phyloP scores from a whole-genome alignment of 1,140 invertebrate species.

The Heterodera carotae region DNA sequence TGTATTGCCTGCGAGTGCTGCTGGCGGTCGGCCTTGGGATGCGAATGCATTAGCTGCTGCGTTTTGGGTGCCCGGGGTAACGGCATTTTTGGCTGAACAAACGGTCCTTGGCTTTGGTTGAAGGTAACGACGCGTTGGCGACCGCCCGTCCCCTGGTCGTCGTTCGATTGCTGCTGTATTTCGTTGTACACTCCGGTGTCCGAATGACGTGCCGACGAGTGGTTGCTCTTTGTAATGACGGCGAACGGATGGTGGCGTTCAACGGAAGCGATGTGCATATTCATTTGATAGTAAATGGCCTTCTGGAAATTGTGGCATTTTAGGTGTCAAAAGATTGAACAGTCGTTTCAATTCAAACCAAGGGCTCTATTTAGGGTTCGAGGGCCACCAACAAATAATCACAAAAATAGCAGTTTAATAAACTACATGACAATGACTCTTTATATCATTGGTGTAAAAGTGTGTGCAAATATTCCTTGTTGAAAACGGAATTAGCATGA shows the following conservation, averaged over 20 bases:
- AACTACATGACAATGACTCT: too few relatives aligned
- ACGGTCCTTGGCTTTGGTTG: not conserved
- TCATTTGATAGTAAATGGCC: not conserved
- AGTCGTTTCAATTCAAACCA: too few relatives aligned
- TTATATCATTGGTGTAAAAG: too few relatives aligned
- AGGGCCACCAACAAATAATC: too few relatives aligned
- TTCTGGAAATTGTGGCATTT: not conserved
- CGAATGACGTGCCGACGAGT: not conserved
- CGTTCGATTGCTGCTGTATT: not conserved
- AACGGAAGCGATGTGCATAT: not conserved
- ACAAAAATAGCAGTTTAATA: too few relatives aligned
- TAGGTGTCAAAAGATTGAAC: too few relatives aligned
- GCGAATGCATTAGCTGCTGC: not conserved
- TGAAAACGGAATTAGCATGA: too few relatives aligned
- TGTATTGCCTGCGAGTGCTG: not conserved
- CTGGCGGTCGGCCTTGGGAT: not conserved
- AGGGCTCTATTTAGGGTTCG: too few relatives aligned
- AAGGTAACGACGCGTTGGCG: not conserved
- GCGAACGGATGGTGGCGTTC: not conserved
- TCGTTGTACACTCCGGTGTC: not conserved
- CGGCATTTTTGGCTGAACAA: not conserved
- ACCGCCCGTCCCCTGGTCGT: too few relatives aligned
- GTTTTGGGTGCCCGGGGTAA: not conserved
- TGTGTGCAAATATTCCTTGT: too few relatives aligned
- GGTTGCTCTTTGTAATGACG: not conserved